These are phyloP conservation scores for Pollimyrus isidori DNA, from an alignment of 2,113 vertebrate species.

Conservation along the genomic window DNA sequence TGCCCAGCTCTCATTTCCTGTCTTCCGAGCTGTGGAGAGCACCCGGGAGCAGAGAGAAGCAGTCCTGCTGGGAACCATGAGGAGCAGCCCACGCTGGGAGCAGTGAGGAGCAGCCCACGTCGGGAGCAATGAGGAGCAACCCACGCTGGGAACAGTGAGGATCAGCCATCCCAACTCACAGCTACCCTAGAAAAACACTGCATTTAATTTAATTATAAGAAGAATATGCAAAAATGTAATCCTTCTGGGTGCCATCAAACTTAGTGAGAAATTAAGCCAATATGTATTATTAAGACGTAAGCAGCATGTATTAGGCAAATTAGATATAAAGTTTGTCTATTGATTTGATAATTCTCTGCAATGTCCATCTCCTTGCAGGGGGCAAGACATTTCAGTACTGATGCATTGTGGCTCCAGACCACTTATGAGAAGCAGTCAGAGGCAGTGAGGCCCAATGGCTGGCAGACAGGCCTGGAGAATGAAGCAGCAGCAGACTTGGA, in stretches of 20 bases:
- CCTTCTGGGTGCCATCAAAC: background rate
- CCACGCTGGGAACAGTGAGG: slow-evolving; percentile 10
- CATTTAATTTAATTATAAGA: background rate
- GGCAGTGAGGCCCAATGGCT: background rate
- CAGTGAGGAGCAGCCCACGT: slow-evolving; percentile 21
- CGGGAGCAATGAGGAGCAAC: slow-evolving; percentile 26
- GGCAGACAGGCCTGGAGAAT: background rate
- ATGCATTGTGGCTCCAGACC: background rate
- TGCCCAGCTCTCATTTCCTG: slow-evolving; percentile 59
- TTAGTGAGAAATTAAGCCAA: background rate
- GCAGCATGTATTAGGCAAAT: background rate
- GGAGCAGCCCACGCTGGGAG: slow-evolving; percentile 28
- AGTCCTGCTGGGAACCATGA: background rate
- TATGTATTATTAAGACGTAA: background rate
- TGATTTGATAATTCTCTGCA: background rate
- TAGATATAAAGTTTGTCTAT: background rate
- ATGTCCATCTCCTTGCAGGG: background rate
- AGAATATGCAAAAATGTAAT: background rate
- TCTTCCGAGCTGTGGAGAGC: slow-evolving; percentile 24
- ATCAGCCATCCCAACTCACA: slow-evolving; percentile 52
- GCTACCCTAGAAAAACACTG: slow-evolving; percentile 38
- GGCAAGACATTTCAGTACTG: background rate
- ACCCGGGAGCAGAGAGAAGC: slow-evolving; percentile 37
- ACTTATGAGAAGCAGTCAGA: background rate
- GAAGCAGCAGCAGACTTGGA: background rate